phyloP scores from a whole-genome alignment of 1,140 invertebrate genomes.

The Cyphomyrmex costatus region DNA sequence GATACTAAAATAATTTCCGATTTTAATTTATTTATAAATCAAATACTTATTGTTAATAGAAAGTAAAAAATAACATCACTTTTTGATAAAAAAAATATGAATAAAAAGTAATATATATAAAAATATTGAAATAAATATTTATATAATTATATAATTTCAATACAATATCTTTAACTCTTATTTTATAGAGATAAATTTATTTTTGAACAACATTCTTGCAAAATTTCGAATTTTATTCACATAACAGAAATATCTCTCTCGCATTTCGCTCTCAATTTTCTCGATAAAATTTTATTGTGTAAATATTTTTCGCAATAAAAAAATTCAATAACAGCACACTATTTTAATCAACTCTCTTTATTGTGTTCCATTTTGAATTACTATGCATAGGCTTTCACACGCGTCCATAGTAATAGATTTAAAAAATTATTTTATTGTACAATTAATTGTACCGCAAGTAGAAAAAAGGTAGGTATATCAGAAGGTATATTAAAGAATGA shows the following conservation, averaged over 20 bases:
- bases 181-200: neutral
- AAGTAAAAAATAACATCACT: slow-evolving; percentile 4
- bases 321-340: slow-evolving; percentile 28
- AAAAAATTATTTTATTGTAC: slow-evolving; percentile 25
- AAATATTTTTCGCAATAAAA: slow-evolving; percentile 36
- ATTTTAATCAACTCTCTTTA: slow-evolving; percentile 15
- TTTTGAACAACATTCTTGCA: neutral
- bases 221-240: slow-evolving; percentile 15
- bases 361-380: slow-evolving; percentile 27
- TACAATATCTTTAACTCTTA: neutral
- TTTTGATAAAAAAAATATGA: neutral
- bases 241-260: slow-evolving; percentile 5
- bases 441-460: neutral
- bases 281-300: slow-evolving; percentile 20
- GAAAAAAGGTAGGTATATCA: slow-evolving; percentile 26
- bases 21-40: neutral
- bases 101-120: neutral
- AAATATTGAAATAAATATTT: neutral
- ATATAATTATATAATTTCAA: neutral
- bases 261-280: slow-evolving; percentile 17
- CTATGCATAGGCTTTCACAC: neutral
- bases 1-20: neutral
- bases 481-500: neutral
- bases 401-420: neutral
- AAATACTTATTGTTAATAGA: neutral